phyloP scores from a whole-genome alignment of 1,140 invertebrate species.

The Penaeus japonicus region DNA sequence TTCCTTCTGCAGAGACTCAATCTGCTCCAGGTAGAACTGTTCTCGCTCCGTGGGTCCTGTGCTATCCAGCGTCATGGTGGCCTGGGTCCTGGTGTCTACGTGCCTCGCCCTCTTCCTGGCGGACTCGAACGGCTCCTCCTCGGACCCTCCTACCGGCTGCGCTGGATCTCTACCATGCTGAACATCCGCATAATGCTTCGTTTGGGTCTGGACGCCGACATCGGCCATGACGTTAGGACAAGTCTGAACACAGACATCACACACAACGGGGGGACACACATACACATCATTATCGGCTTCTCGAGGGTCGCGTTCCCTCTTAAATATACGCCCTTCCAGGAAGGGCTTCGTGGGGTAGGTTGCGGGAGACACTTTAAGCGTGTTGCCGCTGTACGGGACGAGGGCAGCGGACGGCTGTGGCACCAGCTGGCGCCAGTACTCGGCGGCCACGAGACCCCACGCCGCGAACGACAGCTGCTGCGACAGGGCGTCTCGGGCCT shows the following conservation, averaged over 20 bases:
- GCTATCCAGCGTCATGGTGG: constrained; percentile 43
- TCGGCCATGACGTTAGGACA: not conserved
- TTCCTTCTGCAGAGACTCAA: constrained; percentile 54
- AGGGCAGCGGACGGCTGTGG: constrained; percentile 27
- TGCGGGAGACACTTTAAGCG: not conserved
- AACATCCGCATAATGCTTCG: not conserved
- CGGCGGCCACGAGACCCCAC: constrained; percentile 42
- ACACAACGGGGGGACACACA: constrained; percentile 35
- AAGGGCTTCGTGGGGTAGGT: not conserved
- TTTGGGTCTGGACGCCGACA: not conserved
- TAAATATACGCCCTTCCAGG: not conserved
- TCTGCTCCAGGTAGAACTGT: constrained; percentile 54
- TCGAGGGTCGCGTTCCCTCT: not conserved
- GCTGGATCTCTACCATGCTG: constrained; percentile 2
- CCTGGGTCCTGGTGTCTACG: constrained; percentile 10
- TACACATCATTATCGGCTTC: constrained; percentile 8
- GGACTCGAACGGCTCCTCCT: constrained; percentile 11
- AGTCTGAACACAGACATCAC: constrained; percentile 41
- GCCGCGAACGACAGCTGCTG: constrained; percentile 49
- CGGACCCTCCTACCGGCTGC: not conserved
- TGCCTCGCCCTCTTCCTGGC: constrained; percentile 17
- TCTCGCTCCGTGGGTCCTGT: constrained; percentile 46
- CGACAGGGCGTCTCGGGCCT: constrained; percentile 31
- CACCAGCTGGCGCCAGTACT: constrained; percentile 30
- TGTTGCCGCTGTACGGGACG: constrained; percentile 21